Base-by-base conservation (phyloP, 2,113 vertebrate genomes). In the Carlito syrichta region DNA sequence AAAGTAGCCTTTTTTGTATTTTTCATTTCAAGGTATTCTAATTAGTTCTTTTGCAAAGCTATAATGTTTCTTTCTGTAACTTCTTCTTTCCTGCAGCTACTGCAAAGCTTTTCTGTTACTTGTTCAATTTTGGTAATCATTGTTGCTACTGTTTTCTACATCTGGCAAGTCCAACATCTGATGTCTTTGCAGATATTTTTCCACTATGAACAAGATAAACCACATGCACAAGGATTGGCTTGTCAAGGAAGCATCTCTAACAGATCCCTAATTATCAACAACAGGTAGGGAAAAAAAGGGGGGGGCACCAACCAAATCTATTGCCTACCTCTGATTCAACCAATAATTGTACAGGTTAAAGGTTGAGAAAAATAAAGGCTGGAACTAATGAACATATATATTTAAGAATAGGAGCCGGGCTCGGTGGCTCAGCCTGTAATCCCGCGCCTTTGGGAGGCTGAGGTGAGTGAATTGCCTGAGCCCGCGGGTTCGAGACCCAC, bases 181-280 rank as follows among this genome's bases (percentile, higher is more conserved):
- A 87, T 76, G n/a, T 81, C 16, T 95, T 86, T 77, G 56, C 8
- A 48, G 19, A 6, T 73, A 14, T 81, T 74, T 86, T 91, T 60
- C 58, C 88, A 27, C 91, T 45, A 48, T 27, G 17, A 87, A 82
- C 60, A 66, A 91, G 78, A 76, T 81, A 91, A 79, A 32, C 86
- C 8, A 93, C 38, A 63, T 6, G 77, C 11, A 96, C 30, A 6
- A 0, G 48, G 25, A 6, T 56, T 52, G 88, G 38, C 32, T 22
- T 91, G 83, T 82, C 62, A 97, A 95, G 71, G 3, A 66, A n/a
- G 17, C 58, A 54, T 40, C 60, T 89, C 30, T 91, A 84, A 86
- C 93, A 90, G 32, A 93, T 63, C 35, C 25, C 81, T 69, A 96
- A 90, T 96, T 96, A 83, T 74, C 76, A 94, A 8, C n/a, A 85